Evolutionary conservation across 2,797 vertebrate genomes (phyloP), one percentile per base, ranked within the genome.

Genomic region (Amazona finschi): DNA sequence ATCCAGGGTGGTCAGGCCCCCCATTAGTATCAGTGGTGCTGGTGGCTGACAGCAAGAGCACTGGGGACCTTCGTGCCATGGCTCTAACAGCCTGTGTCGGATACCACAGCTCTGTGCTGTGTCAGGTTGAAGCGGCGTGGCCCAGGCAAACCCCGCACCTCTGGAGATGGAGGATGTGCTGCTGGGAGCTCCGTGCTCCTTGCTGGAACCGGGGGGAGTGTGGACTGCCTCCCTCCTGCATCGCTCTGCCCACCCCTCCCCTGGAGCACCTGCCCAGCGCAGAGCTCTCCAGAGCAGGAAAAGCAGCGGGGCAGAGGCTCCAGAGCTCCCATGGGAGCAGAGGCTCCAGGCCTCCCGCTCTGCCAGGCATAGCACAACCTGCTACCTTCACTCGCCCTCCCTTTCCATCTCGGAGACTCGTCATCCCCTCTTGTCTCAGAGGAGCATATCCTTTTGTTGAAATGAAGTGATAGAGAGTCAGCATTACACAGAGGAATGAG

Each of bases 401-500:
- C 43, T 85, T 64, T 65, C 88, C 65, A 28, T 72, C 61, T 31
- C 50, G 5, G 58, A 71, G 67, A 15, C 49, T 89, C 57, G 57
- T 79, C 61, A 50, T 70, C 52, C 83, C 75, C 72, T 36, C 78
- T 78, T 6, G 11, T 72, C 87, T 65, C 74, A 17, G 31, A 74
- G 88, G 85, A 86, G 52, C 80, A 20, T 20, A 47, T 80, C 82
- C 85, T 91, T 85, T 67, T 90, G 90, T 88, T 87, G n/a, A 66
- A 87, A 75, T 21, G 85, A 73, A 84, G 67, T 77, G 67, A 86
- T 94, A 85, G 12, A 50, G 70, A 88, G 82, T 67, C 73, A 65
- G 87, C 91, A 83, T 85, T 75, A 44, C 94, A 55, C 83, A 64
- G 92, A 95, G 86, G 79, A 88, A 62, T 6, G 60, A 85, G 91